Evolutionary conservation across 2,888 invertebrate species (phyloP).

Genomic region (Apamea anceps): DNA sequence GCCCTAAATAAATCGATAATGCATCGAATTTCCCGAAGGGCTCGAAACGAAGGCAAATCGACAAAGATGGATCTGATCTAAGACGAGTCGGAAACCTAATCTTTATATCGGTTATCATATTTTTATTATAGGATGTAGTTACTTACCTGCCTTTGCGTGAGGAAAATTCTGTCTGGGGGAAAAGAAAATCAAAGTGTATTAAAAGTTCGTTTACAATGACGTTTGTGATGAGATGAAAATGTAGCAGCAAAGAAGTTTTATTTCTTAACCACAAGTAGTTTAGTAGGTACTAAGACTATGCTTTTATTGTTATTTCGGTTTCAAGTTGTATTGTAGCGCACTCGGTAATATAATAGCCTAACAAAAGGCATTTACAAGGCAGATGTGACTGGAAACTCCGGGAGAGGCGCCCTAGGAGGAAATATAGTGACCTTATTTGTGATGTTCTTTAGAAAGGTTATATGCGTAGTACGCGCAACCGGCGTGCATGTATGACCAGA

Average conservation of each 20-base stretch:
- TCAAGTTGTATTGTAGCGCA: too few species aligned
- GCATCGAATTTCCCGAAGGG: conserved; percentile 82
- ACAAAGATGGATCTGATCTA: conserved; percentile 74
- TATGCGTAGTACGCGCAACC: too few species aligned
- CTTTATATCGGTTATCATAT: conserved; percentile 61
- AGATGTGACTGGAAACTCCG: too few species aligned
- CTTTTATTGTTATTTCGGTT: too few species aligned
- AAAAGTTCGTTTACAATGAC: not conserved
- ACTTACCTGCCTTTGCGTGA: conserved; percentile 13
- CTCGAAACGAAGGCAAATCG: conserved; percentile 69
- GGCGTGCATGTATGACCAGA: too few species aligned
- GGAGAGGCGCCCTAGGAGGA: too few species aligned
- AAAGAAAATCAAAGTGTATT: conserved; percentile 34
- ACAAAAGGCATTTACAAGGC: too few species aligned
- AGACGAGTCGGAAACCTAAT: conserved; percentile 66
- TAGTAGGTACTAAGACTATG: too few species aligned
- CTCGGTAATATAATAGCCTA: too few species aligned
- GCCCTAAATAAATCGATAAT: conserved; percentile 70
- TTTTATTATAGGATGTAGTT: conserved; percentile 43
- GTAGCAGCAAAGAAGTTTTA: not conserved
- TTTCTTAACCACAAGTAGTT: not conserved
- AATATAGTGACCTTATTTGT: too few species aligned
- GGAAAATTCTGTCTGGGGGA: conserved; percentile 1
- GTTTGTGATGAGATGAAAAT: not conserved
- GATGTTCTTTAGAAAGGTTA: too few species aligned